A percentile compares a stretch with the other conserved stretches of the same genome.
These are phyloP conservation scores for Gryllus bimaculatus DNA, from an alignment of 1,140 invertebrate species.

Conservation along the genomic window DNA sequence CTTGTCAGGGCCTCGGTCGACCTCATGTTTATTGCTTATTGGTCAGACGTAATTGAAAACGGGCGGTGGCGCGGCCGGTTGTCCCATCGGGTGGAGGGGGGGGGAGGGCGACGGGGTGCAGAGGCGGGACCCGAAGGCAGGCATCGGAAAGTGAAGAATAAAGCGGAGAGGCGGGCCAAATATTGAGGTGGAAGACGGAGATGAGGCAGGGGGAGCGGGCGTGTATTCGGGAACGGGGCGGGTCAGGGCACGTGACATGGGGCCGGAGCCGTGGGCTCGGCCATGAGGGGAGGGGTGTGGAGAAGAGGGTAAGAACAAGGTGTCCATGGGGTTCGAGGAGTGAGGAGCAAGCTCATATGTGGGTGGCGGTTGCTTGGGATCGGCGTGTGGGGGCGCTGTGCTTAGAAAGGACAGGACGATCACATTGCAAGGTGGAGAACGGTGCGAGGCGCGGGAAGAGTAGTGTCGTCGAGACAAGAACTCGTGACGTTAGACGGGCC, in stretches of 20 bases:
- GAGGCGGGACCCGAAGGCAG: not conserved
- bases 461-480: too few species aligned
- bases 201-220: not conserved
- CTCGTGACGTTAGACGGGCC: too few species aligned
- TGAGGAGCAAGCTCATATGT: too few species aligned
- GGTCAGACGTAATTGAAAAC: not conserved
- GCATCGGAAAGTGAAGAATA: not conserved
- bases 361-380: too few species aligned
- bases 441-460: too few species aligned
- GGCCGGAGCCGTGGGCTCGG: not conserved
- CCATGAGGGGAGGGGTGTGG: not conserved
- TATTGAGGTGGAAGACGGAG: not conserved
- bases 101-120: not conserved
- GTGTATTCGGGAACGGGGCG: not conserved
- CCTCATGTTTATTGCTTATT: not conserved
- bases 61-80: not conserved
- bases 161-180: not conserved
- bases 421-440: too few species aligned
- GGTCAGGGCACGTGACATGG: not conserved
- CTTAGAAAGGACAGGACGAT: too few species aligned
- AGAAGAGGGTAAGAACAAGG: not conserved
- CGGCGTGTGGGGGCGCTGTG: too few species aligned
- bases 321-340: too few species aligned
- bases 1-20: not conserved
- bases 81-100: not conserved